Conservation (phyloP, 2,888 invertebrate genomes). For the Agriopis leucophaearia region DNA sequence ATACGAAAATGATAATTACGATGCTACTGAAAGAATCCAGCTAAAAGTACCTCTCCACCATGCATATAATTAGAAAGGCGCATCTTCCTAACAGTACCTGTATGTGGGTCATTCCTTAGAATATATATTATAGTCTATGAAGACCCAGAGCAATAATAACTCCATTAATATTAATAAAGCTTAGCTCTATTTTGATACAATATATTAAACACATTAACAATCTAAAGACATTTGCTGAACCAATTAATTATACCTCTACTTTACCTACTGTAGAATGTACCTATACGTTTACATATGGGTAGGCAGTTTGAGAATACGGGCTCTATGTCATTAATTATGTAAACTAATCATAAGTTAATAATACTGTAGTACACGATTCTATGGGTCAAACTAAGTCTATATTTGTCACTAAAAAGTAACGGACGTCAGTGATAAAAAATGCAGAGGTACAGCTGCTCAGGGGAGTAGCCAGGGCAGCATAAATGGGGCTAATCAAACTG, state of each 20-base stretch:
- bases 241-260: slow-evolving; percentile 2
- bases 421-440: slow-evolving; percentile 36
- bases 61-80: too few species aligned
- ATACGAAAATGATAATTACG: too few species aligned
- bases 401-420: slow-evolving; percentile 28
- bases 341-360: not conserved
- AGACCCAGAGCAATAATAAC: not conserved
- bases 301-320: not conserved
- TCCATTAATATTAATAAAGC: slow-evolving; percentile 3
- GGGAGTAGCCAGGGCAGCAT: not conserved
- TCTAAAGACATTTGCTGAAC: slow-evolving; percentile 15
- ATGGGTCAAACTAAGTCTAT: slow-evolving; percentile 6
- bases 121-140: too few species aligned
- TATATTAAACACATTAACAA: slow-evolving; percentile 18
- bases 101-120: too few species aligned
- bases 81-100: too few species aligned
- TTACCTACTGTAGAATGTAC: not conserved
- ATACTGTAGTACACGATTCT: not conserved
- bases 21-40: too few species aligned
- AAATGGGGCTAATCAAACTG: not conserved
- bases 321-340: not conserved
- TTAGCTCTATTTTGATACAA: not conserved
- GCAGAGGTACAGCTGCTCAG: slow-evolving; percentile 10
- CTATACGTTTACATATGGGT: too few species aligned
- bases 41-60: too few species aligned